phyloP scores from a whole-genome alignment of 2,888 invertebrate species.

The Hypselothyrea guttata region DNA sequence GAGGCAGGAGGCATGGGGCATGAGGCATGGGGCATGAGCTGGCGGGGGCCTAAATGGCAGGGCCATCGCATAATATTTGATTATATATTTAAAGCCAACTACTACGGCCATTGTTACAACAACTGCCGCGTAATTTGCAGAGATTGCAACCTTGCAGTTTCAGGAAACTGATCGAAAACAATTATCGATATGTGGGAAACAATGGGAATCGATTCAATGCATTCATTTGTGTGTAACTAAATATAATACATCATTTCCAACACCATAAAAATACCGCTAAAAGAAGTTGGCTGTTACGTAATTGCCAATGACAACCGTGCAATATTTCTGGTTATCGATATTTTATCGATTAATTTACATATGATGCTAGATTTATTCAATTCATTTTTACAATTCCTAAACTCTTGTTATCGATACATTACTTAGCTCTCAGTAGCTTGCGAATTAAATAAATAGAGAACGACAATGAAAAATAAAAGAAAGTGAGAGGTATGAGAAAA shows the following conservation, averaged over 20 bases:
- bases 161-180: constrained; percentile 48
- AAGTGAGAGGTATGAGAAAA: too few species aligned
- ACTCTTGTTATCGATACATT: constrained; percentile 1
- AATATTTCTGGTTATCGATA: background rate
- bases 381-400: background rate
- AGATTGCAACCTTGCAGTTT: constrained; percentile 48
- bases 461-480: too few species aligned
- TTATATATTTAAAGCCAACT: background rate
- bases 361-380: background rate
- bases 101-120: background rate
- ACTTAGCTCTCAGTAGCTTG: background rate
- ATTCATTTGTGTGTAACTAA: too few species aligned
- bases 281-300: background rate
- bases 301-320: background rate
- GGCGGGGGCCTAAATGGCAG: constrained; percentile 36
- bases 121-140: constrained; percentile 44
- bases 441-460: too few species aligned
- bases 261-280: too few species aligned
- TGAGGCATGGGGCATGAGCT: background rate
- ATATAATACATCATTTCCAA: too few species aligned
- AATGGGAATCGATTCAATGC: constrained; percentile 37
- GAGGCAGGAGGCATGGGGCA: constrained; percentile 5
- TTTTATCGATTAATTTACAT: background rate
- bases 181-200: constrained; percentile 53
- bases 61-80: constrained; percentile 18